phyloP scores from a whole-genome alignment of 1,140 invertebrate genomes.

The Phocides pigmalion region DNA sequence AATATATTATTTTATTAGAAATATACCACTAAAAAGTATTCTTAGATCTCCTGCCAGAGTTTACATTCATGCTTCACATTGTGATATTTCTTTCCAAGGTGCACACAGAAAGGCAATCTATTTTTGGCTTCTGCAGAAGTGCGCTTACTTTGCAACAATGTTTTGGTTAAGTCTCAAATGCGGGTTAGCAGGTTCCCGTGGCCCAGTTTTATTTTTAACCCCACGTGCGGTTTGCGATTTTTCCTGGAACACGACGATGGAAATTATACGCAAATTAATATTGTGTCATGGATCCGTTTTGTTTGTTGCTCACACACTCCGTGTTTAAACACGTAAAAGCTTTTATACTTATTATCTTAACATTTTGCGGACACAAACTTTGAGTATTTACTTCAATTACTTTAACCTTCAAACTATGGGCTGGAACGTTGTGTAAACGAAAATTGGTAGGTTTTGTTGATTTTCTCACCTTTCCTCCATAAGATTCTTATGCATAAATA shows the following conservation, averaged over 20 bases:
- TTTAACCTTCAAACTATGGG: no score
- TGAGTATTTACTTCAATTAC: no score
- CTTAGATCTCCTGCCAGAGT: neutral
- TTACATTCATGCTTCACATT: constrained; percentile 1
- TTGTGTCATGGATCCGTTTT: constrained; percentile 7
- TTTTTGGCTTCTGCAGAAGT: constrained; percentile 20
- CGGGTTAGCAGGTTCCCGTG: constrained; percentile 24
- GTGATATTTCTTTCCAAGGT: neutral
- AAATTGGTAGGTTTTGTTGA: no score
- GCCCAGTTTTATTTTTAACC: constrained; percentile 31
- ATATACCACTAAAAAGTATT: neutral
- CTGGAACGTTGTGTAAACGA: no score
- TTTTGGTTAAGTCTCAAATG: constrained; percentile 24
- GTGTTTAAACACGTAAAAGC: neutral
- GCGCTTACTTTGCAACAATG: constrained; percentile 25
- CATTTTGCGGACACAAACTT: no score
- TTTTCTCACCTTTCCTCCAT: no score
- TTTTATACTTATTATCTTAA: neutral
- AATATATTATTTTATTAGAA: neutral
- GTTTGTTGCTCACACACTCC: constrained; percentile 3
- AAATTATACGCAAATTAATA: constrained; percentile 29
- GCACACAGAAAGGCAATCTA: constrained; percentile 18
- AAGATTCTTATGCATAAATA: no score
- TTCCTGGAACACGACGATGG: constrained; percentile 19
- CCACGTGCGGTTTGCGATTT: constrained; percentile 18